Base-by-base conservation (phyloP, 2,797 vertebrate genomes). In the Bucorvus abyssinicus region DNA sequence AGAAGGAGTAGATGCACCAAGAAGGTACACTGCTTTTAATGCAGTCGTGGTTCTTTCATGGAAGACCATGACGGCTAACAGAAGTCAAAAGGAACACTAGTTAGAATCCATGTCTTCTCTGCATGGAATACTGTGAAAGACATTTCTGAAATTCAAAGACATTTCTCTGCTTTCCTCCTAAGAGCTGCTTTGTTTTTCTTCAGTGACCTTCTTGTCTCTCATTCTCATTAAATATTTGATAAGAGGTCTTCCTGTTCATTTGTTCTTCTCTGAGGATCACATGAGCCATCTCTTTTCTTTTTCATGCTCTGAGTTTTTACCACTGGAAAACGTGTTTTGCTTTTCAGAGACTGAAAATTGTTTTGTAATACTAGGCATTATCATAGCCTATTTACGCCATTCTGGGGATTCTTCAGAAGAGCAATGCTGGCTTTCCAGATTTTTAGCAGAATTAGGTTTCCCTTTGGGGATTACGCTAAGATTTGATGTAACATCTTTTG, bases 401-500 rank as follows among this genome's bases (percentile, higher is more conserved):
- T 67, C 79, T 89, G 68, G 95, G 74, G 70, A 53, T 47, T 65
- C 86, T 91, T 93, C 80, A 87, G 56, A 91, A 86, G 73, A 93
- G 44, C 75, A 68, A 4, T 64, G 49, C 57, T 75, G 36, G 88
- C 26, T 68, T 94, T 82, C 81, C 79, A 86, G 70, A 49, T 83
- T 94, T 96, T 80, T 78, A 95, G 89, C 90, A 96, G 80, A 83
- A 86, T 61, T 87, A 79, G 79, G 67, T 95, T 96, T 97, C 71
- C 87, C 94, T 95, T 91, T 88, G 80, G 73, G 92, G 69, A 80
- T 94, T 94, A 38, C 80, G 53, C 74, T 69, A 36, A 78, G 69
- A 45, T 44, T 96, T 96, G 95, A 97, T 90, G 34, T 95, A 97
- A 96, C 27, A 1, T 89, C 85, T 95, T 95, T 47, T 96, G 97